Evolutionary conservation across 2,888 invertebrate genomes (phyloP).

Genomic region (Sipha maydis): DNA sequence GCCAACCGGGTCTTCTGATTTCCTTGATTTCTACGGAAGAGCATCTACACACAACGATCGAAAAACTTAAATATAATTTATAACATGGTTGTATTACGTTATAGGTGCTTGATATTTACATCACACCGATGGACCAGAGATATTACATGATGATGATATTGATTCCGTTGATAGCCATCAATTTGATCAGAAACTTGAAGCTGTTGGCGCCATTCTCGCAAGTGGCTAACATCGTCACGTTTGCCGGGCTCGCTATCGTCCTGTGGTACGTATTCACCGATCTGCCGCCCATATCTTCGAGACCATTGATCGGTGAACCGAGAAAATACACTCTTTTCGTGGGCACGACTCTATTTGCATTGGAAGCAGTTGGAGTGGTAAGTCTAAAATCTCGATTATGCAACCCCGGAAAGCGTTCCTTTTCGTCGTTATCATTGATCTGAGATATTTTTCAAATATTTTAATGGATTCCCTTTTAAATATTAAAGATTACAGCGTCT

Average conservation of each 20-base stretch:
- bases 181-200: constrained; percentile 80
- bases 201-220: constrained; percentile 85
- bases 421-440: too few relatives aligned
- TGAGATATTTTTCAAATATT: too few relatives aligned
- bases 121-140: constrained; percentile 66
- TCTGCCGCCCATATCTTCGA: constrained; percentile 71
- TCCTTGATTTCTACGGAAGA: too few relatives aligned
- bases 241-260: constrained; percentile 80
- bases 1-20: too few relatives aligned
- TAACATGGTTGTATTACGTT: constrained; percentile 63
- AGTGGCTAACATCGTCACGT: constrained; percentile 82
- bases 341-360: constrained; percentile 89
- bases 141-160: constrained; percentile 80
- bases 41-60: too few relatives aligned
- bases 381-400: constrained; percentile 67
- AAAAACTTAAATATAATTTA: too few relatives aligned
- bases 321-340: constrained; percentile 81
- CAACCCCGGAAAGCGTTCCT: not conserved
- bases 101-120: constrained; percentile 70
- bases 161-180: constrained; percentile 77
- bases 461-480: too few relatives aligned
- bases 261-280: constrained; percentile 78
- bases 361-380: constrained; percentile 84
- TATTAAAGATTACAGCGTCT: too few relatives aligned
- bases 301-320: constrained; percentile 70